A percentile compares a stretch with the other conserved stretches of the same genome.
phyloP scores from a whole-genome alignment of 92 coral and sea anemone species.

The Porites lobata region DNA sequence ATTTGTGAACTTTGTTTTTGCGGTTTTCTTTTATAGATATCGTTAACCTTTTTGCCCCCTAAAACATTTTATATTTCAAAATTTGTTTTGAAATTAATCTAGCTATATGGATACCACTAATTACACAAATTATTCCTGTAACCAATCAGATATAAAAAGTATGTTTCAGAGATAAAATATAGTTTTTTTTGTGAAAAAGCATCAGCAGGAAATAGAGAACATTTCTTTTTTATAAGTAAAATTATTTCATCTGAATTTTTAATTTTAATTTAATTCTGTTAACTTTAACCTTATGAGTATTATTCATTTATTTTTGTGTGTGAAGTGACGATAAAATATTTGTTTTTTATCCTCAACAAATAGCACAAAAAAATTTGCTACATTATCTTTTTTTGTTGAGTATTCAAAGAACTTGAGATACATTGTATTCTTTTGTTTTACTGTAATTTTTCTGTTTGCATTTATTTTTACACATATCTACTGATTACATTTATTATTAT shows the following conservation, averaged over 20 bases:
- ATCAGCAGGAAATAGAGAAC: conserved; percentile 12
- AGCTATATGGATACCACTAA: conserved; percentile 1
- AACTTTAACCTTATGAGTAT: background rate
- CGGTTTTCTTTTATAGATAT: conserved; percentile 7
- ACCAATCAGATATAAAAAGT: background rate
- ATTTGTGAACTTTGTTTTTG: conserved; percentile 27
- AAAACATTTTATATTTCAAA: conserved; percentile 1
- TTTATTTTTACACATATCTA: background rate
- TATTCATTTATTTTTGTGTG: too few species aligned
- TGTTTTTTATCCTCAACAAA: too few species aligned
- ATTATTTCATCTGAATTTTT: background rate
- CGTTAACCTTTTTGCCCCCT: conserved; percentile 35
- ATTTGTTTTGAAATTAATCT: conserved; percentile 28
- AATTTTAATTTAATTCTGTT: background rate
- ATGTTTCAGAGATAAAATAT: background rate
- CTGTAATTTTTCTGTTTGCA: background rate
- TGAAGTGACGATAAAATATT: too few species aligned
- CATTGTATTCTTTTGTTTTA: background rate
- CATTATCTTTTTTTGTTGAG: background rate
- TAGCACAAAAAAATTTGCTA: background rate
- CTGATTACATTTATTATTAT: conserved; percentile 25
- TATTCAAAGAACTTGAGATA: background rate
- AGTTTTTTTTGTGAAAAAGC: background rate
- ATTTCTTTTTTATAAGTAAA: background rate
- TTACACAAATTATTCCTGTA: background rate